phyloP scores from a whole-genome alignment of 2,888 invertebrate species.

The Physocephala rufipes region DNA sequence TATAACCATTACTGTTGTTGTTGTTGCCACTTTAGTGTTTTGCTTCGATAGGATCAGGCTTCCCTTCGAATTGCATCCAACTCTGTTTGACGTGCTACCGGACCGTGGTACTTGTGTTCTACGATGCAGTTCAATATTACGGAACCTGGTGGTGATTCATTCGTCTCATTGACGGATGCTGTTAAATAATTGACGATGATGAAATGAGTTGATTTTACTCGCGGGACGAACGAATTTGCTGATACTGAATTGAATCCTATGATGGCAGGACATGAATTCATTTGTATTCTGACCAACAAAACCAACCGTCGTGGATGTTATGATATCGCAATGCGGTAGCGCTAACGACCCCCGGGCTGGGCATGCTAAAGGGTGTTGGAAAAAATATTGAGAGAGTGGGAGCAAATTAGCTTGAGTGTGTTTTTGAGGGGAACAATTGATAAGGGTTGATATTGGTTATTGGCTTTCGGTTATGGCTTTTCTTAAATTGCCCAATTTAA shows the following conservation, averaged over 20 bases:
- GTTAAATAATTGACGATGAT: slow-evolving; percentile 59
- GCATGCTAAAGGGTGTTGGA: not conserved
- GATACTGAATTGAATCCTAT: not conserved
- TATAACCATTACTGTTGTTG: not conserved
- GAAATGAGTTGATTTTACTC: slow-evolving; percentile 56
- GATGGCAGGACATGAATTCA: slow-evolving; percentile 1
- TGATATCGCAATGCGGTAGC: not conserved
- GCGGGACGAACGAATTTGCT: not conserved
- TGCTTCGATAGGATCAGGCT: not conserved
- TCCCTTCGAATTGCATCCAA: no score
- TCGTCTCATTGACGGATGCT: slow-evolving; percentile 49
- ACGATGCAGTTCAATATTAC: not conserved
- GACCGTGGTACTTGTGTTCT: no score
- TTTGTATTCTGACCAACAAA: slow-evolving; percentile 29
- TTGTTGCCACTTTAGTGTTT: not conserved
- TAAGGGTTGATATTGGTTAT: not conserved
- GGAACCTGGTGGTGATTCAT: slow-evolving; percentile 34
- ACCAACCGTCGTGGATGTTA: not conserved
- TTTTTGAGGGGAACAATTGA: not conserved
- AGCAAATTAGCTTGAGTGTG: not conserved
- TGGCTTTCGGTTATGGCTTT: not conserved
- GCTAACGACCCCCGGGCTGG: not conserved
- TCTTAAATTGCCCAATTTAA: not conserved
- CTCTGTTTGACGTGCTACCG: no score
- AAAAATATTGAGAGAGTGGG: not conserved